Conservation (phyloP, 2,113 vertebrate species). For the Dasyurus viverrinus region DNA sequence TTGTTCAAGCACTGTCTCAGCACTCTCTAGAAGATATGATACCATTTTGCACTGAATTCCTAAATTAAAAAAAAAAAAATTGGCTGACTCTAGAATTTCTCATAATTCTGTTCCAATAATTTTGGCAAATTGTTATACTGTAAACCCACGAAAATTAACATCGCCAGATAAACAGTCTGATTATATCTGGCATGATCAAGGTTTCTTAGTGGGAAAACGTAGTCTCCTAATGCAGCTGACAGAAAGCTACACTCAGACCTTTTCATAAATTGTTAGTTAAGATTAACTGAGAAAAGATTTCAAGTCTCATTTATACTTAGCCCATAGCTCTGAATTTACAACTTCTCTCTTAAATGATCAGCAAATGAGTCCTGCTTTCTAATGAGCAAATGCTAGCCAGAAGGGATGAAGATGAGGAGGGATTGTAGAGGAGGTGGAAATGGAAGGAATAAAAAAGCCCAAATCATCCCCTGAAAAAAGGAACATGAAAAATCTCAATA, state of each 20-base stretch:
- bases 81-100: slow-evolving; percentile 64
- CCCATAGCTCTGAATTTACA: slow-evolving; percentile 85
- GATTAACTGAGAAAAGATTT: slow-evolving; percentile 85
- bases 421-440: background rate
- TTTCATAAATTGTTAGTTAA: slow-evolving; percentile 85
- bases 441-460: slow-evolving; percentile 52
- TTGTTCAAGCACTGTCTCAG: slow-evolving; percentile 68
- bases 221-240: slow-evolving; percentile 82
- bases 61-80: slow-evolving; percentile 30
- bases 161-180: slow-evolving; percentile 78
- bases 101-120: slow-evolving; percentile 49
- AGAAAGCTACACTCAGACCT: slow-evolving; percentile 84
- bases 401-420: slow-evolving; percentile 71
- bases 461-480: slow-evolving; percentile 53
- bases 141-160: slow-evolving; percentile 69
- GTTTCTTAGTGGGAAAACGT: slow-evolving; percentile 83
- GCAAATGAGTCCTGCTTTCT: slow-evolving; percentile 82
- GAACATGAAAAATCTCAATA: slow-evolving; percentile 71
- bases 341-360: slow-evolving; percentile 84
- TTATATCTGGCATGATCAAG: slow-evolving; percentile 84
- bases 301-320: slow-evolving; percentile 80
- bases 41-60: slow-evolving; percentile 54
- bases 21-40: slow-evolving; percentile 61
- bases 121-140: slow-evolving; percentile 63
- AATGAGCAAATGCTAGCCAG: slow-evolving; percentile 85